Evolutionary conservation across 2,888 invertebrate genomes (phyloP), one percentile per base, ranked within the genome.

Genomic region (Xylota segnis): DNA sequence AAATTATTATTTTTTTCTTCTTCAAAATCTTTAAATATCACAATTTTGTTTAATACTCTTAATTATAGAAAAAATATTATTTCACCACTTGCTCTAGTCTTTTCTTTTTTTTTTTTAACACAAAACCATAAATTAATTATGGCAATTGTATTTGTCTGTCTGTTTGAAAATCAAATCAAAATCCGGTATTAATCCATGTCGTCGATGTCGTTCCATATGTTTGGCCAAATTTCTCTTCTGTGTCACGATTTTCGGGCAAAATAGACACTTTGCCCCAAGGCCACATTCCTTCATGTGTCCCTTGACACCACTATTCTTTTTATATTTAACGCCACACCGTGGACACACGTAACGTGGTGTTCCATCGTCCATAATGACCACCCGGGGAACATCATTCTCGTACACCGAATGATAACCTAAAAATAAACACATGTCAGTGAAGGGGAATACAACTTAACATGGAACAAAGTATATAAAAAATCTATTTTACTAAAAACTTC

Each of bases 261-360:
- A 78, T 5, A 89, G 88, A 65, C 90, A 90, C 70, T 89, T 87
- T 5, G 89, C 90, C 10, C 90, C 89, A 6, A 87, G 56, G 1
- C 90, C 90, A 83, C 90, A 90, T 61, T 90, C 90, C 63, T 89
- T 89, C 56, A 89, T 82, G 75, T 90, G 90, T 32, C 88, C 88
- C 37, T 88, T 88, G 14, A 89, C 77, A 7, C 88, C 89, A 27
- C 88, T 87, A 12, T 83, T 77, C 72, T 89, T 89, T 81, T 90
- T 90, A 87, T 89, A 89, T 78, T 89, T 89, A 6, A 89, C 89
- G 68, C 88, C 89, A 66, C 89, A 90, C 27, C 88, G 87, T 37
- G 89, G 88, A 56, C 90, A 90, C 2, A 89, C 87, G 75, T 87
- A 90, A 23, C 89, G 88, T 18, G 87, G 75, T 34, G 81, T 79